Evolutionary conservation across 2,113 vertebrate genomes (phyloP).

Genomic region (Dascyllus trimaculatus): DNA sequence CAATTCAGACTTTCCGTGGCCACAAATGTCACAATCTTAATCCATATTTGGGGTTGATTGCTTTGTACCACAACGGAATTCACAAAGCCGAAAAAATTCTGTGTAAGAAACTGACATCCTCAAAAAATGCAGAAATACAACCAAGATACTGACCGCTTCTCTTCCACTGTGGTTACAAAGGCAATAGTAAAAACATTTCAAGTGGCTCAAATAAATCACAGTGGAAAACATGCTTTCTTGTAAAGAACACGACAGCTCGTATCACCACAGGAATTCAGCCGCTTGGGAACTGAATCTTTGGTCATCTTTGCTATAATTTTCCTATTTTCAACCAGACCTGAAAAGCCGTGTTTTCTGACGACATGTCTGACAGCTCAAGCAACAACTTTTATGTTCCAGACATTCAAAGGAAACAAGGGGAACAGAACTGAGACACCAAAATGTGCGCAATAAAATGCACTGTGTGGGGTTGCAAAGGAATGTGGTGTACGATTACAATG

Average conservation of each 20-base stretch:
- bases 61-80: background rate
- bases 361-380: too few species aligned
- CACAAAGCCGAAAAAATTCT: background rate
- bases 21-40: slow-evolving; percentile 9
- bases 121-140: background rate
- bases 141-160: background rate
- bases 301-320: too few species aligned
- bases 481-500: background rate
- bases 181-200: background rate
- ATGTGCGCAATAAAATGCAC: background rate
- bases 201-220: too few species aligned
- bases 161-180: background rate
- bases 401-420: too few species aligned
- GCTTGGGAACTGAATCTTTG: background rate
- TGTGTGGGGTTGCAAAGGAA: too few species aligned
- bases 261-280: background rate
- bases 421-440: background rate
- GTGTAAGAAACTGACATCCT: background rate
- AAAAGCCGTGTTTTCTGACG: too few species aligned
- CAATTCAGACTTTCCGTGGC: slow-evolving; percentile 28
- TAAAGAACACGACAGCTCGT: background rate
- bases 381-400: too few species aligned
- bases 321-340: too few species aligned
- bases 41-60: background rate
- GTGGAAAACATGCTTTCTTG: too few species aligned